phyloP scores from a whole-genome alignment of 2,113 vertebrate genomes.

The Carassius auratus region DNA sequence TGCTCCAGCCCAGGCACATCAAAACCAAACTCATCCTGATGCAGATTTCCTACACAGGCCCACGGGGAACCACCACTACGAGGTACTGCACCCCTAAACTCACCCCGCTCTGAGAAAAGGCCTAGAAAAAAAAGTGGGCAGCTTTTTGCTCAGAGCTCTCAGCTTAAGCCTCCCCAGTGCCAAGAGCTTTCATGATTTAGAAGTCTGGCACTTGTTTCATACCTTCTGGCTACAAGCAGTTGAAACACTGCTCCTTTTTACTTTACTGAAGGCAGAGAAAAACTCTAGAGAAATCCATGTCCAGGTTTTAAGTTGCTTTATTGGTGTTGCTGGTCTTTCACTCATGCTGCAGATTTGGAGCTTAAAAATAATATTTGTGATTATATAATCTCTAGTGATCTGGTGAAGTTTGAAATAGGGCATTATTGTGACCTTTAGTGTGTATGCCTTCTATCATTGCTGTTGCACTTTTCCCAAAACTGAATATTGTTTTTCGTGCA shows the following conservation, averaged over 20 bases:
- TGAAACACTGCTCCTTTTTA: conserved; percentile 69
- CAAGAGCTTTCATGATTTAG: conserved; percentile 80
- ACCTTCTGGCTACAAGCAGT: conserved; percentile 78
- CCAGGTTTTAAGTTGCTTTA: conserved; percentile 62
- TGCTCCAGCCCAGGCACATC: conserved; percentile 51
- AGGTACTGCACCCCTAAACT: conserved; percentile 69
- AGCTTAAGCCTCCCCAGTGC: conserved; percentile 76
- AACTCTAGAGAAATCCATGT: conserved; percentile 73
- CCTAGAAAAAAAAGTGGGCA: conserved; percentile 71
- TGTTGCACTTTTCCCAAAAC: conserved; percentile 46
- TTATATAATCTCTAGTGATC: conserved; percentile 75
- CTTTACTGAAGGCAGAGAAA: conserved; percentile 69
- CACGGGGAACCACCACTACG: conserved; percentile 69
- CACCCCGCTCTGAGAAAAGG: conserved; percentile 67
- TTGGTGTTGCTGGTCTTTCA: conserved; percentile 53
- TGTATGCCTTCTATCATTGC: conserved; percentile 58
- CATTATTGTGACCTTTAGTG: conserved; percentile 68
- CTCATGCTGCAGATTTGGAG: conserved; percentile 57
- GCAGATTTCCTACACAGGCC: conserved; percentile 69
- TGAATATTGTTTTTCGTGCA: conserved; percentile 51
- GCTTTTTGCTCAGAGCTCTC: conserved; percentile 76
- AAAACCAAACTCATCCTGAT: conserved; percentile 53
- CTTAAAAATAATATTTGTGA: conserved; percentile 70
- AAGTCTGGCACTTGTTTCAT: conserved; percentile 74
- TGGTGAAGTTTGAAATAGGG: conserved; percentile 52